A percentile compares a stretch with the other conserved stretches of the same genome.
phyloP scores from a whole-genome alignment of 2,888 invertebrate genomes.

The Ypsolopha scabrella region DNA sequence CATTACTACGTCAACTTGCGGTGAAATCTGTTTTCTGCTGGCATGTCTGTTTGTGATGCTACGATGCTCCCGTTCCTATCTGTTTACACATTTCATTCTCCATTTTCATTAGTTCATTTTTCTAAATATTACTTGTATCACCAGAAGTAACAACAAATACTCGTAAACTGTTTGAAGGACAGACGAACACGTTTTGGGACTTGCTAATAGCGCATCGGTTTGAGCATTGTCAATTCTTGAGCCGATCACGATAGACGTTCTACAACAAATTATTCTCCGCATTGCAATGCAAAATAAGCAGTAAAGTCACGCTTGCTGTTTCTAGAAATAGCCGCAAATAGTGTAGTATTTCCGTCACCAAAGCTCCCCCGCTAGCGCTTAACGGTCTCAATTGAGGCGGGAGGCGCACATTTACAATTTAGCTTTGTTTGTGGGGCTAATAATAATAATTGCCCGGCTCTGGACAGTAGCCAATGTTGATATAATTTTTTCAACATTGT shows the following conservation, averaged over 20 bases:
- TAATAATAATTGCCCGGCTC: constrained; percentile 41
- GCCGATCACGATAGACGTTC: no score
- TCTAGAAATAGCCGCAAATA: constrained; percentile 51
- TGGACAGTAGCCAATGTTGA: constrained; percentile 44
- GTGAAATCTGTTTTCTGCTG: neutral
- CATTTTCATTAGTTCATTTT: no score
- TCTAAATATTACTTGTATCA: no score
- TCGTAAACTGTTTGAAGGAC: no score
- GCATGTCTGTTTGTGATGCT: neutral
- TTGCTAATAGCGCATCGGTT: no score
- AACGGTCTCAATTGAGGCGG: constrained; percentile 59
- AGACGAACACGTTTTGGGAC: no score
- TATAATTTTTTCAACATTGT: constrained; percentile 46
- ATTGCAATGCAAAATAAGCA: constrained; percentile 8
- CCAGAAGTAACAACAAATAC: no score
- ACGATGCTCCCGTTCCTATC: neutral
- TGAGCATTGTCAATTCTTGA: no score
- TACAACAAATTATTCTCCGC: no score
- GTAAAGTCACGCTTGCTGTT: constrained; percentile 24
- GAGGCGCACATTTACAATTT: constrained; percentile 60
- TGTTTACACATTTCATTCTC: constrained; percentile 8
- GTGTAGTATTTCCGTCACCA: constrained; percentile 57
- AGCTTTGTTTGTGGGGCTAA: constrained; percentile 51
- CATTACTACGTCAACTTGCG: constrained; percentile 27
- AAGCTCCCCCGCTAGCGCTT: constrained; percentile 54